Evolutionary conservation across 2,888 invertebrate species (phyloP).

Genomic region (Dione juno): DNA sequence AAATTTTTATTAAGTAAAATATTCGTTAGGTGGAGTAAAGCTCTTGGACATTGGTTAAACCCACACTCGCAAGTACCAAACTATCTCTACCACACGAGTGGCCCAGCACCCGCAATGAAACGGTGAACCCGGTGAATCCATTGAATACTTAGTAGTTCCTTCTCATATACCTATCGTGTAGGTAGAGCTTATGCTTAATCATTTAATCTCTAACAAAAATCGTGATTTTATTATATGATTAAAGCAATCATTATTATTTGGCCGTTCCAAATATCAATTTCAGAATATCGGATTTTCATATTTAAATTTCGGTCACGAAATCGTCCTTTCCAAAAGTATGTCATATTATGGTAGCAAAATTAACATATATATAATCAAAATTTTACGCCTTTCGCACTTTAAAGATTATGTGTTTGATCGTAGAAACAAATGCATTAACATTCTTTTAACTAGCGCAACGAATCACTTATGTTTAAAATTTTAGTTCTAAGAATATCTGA

Average conservation of each 20-base stretch:
- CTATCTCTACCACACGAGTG: too few relatives aligned
- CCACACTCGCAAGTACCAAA: too few relatives aligned
- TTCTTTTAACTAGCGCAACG: too few relatives aligned
- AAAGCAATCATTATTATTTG: constrained; percentile 15
- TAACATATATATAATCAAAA: neutral
- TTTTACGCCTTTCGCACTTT: neutral
- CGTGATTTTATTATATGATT: constrained; percentile 15
- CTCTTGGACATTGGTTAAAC: too few relatives aligned
- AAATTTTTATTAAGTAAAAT: too few relatives aligned
- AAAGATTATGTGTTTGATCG: neutral
- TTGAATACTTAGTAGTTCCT: too few relatives aligned
- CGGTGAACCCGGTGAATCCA: too few relatives aligned
- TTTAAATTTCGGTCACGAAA: constrained; percentile 24
- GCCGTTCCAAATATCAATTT: constrained; percentile 18
- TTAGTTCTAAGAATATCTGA: too few relatives aligned
- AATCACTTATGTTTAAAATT: too few relatives aligned
- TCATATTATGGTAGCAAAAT: neutral
- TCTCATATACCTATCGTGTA: neutral
- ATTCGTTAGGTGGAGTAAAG: too few relatives aligned
- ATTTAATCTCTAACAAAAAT: constrained; percentile 6
- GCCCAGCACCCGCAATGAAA: too few relatives aligned
- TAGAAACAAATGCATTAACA: too few relatives aligned
- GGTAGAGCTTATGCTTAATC: neutral
- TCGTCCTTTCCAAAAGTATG: constrained; percentile 11
- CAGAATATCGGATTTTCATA: constrained; percentile 19